Evolutionary conservation across 2,113 vertebrate genomes (phyloP).

Genomic region (Andinoacara biseriatus): DNA sequence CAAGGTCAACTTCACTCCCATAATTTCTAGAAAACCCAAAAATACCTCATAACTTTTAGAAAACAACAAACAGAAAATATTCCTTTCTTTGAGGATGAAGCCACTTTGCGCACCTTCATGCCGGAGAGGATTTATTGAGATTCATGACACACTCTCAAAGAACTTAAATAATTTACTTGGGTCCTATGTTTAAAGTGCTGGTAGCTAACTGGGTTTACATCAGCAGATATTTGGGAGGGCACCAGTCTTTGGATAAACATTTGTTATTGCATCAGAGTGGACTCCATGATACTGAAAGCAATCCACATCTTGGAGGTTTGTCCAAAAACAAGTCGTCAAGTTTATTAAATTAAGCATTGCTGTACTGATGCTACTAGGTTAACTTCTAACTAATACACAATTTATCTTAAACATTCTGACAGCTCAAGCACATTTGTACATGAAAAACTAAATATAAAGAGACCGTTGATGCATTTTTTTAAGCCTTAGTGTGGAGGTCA

Average conservation of each 20-base stretch:
- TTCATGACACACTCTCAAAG: background rate
- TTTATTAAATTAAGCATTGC: too few species aligned
- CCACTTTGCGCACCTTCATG: background rate
- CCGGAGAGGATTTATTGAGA: slow-evolving; percentile 29
- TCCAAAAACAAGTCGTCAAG: too few species aligned
- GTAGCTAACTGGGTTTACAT: background rate
- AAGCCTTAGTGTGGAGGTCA: background rate
- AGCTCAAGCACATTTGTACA: background rate
- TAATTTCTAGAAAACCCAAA: slow-evolving; percentile 41
- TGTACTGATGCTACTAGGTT: background rate
- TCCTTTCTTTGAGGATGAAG: slow-evolving; percentile 30
- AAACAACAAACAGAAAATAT: slow-evolving; percentile 32
- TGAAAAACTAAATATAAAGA: background rate
- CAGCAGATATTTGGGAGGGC: background rate
- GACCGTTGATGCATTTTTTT: background rate
- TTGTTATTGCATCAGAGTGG: background rate
- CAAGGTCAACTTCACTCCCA: slow-evolving; percentile 35
- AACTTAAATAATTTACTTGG: slow-evolving; percentile 1
- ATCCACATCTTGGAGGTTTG: background rate
- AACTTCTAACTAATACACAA: background rate
- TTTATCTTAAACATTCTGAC: background rate
- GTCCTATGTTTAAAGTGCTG: slow-evolving; percentile 13
- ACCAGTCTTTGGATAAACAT: background rate
- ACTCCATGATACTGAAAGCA: background rate
- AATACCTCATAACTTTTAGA: background rate